A percentile compares a stretch with the other conserved stretches of the same genome.
Evolutionary conservation across 2,888 invertebrate species (phyloP).

Genomic region (Leucophenga montana): DNA sequence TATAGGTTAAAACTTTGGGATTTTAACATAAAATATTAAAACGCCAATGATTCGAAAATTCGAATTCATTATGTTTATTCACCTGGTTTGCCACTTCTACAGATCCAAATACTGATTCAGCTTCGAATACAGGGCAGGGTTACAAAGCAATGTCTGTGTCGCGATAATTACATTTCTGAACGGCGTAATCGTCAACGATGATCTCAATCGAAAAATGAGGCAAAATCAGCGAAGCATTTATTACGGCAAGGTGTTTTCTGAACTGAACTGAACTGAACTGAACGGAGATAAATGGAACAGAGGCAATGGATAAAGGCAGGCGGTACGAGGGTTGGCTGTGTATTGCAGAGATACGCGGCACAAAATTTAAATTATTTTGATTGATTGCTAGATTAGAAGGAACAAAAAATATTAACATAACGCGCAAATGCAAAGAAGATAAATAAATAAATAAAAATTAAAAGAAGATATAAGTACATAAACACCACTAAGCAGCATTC

Average conservation of each 20-base stretch:
- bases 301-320: not conserved
- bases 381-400: constrained; percentile 66
- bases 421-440: not conserved
- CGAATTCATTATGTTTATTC: too few relatives aligned
- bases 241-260: constrained; percentile 25
- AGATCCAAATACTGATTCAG: too few relatives aligned
- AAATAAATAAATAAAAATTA: not conserved
- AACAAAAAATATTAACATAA: constrained; percentile 22
- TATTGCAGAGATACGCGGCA: constrained; percentile 46
- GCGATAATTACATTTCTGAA: constrained; percentile 26
- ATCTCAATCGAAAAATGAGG: constrained; percentile 14
- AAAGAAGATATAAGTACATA: not conserved
- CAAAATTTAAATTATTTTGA: constrained; percentile 69
- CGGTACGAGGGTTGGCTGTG: not conserved
- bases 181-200: constrained; percentile 1
- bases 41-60: not conserved
- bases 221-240: constrained; percentile 21
- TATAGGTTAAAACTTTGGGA: too few relatives aligned
- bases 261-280: constrained; percentile 42
- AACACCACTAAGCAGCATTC: too few relatives aligned
- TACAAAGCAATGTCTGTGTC: not conserved
- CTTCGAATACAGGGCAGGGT: too few relatives aligned
- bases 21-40: too few relatives aligned
- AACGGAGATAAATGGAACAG: constrained; percentile 33
- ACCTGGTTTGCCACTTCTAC: too few relatives aligned